A percentile compares a stretch with the other conserved stretches of the same genome.
phyloP scores from a whole-genome alignment of 37 sponge, comb jelly and placozoan genomes.

The Tethya wilhelma region DNA sequence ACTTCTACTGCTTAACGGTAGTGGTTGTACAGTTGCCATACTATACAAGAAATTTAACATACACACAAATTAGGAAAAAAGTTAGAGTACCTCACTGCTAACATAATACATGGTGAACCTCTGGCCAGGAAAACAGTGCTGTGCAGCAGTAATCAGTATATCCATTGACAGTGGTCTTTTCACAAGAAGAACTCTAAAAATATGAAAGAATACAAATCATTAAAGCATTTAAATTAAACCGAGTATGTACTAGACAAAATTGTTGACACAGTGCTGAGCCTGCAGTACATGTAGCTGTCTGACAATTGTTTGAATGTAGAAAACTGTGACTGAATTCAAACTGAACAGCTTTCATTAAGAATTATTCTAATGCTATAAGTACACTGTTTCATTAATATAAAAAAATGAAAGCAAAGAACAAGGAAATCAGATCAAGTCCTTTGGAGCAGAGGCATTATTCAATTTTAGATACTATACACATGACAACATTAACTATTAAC shows the following conservation, averaged over 20 bases:
- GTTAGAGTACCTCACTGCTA: slow-evolving; percentile 46
- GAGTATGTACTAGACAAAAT: no score
- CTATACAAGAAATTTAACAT: no score
- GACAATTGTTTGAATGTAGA: not conserved
- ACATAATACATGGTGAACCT: slow-evolving; percentile 62
- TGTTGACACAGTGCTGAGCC: no score
- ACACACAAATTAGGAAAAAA: not conserved
- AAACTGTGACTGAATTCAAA: not conserved
- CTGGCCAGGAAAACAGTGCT: slow-evolving; percentile 58
- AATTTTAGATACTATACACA: no score
- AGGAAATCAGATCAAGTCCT: no score
- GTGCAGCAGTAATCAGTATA: slow-evolving; percentile 11
- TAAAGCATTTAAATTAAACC: not conserved
- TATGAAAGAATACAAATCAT: not conserved
- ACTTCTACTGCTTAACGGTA: no score
- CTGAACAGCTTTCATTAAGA: no score
- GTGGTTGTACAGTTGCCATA: no score
- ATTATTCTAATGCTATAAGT: no score
- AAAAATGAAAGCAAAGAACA: not conserved
- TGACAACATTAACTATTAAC: no score
- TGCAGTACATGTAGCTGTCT: no score
- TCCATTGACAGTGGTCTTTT: slow-evolving; percentile 45
- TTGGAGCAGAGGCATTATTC: no score
- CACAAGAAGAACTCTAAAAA: slow-evolving; percentile 48
- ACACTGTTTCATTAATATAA: not conserved